phyloP scores from a whole-genome alignment of 1,140 invertebrate genomes.

The Leptinotarsa texana region DNA sequence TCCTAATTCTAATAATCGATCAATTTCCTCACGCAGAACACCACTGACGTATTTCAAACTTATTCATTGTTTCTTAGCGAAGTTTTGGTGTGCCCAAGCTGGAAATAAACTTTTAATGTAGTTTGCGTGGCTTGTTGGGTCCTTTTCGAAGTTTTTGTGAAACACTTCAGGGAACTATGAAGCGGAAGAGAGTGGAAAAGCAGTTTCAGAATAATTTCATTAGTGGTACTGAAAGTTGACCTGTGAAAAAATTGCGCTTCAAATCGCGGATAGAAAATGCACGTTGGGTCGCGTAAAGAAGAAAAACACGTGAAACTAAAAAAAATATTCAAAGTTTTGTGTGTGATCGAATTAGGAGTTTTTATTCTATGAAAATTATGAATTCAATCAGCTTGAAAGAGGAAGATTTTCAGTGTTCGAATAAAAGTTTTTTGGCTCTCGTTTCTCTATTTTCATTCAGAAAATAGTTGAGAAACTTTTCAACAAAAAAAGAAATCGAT shows the following conservation, averaged over 20 bases:
- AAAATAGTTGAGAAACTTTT: too few relatives aligned
- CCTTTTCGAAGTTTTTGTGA: neutral
- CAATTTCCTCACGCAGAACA: neutral
- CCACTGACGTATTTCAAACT: neutral
- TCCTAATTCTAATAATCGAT: neutral
- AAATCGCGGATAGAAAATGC: too few relatives aligned
- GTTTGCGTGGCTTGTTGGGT: neutral
- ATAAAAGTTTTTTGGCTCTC: too few relatives aligned
- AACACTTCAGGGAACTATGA: constrained; percentile 1
- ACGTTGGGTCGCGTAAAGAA: too few relatives aligned
- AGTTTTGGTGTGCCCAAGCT: neutral
- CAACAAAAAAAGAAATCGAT: too few relatives aligned
- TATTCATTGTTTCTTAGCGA: neutral
- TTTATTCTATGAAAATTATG: too few relatives aligned
- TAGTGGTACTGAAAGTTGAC: neutral
- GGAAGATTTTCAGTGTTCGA: too few relatives aligned
- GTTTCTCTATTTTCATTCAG: too few relatives aligned
- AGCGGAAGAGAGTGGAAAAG: neutral
- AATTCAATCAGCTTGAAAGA: too few relatives aligned
- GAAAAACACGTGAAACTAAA: too few relatives aligned
- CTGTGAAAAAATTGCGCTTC: neutral
- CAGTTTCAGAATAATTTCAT: constrained; percentile 2
- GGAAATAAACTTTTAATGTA: constrained; percentile 6
- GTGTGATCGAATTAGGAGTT: too few relatives aligned
- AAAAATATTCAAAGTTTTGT: too few relatives aligned